Base-by-base conservation (phyloP, 1,140 invertebrate genomes). In the Ostrea denselamellosa region DNA sequence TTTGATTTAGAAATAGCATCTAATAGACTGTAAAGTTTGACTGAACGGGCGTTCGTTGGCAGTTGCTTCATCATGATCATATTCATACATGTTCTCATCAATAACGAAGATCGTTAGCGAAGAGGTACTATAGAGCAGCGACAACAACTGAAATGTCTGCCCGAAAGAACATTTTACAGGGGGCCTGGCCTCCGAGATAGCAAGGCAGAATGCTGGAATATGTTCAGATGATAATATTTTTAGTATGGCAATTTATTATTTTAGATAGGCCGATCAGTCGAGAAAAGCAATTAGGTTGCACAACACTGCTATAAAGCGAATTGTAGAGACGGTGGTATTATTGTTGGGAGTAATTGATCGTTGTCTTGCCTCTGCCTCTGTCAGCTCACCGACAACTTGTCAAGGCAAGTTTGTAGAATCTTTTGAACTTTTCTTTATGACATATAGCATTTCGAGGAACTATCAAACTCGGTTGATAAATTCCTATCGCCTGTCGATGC, bases 191-290 rank as follows among this genome's bases (percentile, higher is more conserved):
- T 77, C 9, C 68, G 9, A 34, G 22, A 77, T 77, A 62, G 17
- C 17, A 19, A 62, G 56, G 17, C 56, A 62, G 14, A 7, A 62
- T 62, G 56, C 17, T 62, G 34, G 34, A 19, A 62, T 19, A 17
- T n/a, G 17, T n/a, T 19, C 56, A 62, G n/a, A 62, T 62, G n/a
- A 62, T 62, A 62, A 62, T 62, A 62, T 62, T n/a, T 62, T 19
- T 62, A 62, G 56, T 19, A 62, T 62, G 56, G 56, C 14, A 62
- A 62, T n/a, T 62, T 62, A 62, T 62, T n/a, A 62, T 62, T 62
- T 62, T 62, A 77, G 58, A 62, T 62, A 62, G 58, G 58, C n/a
- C 12, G 68, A 77, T 77, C 68, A 77, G 14, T 34, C 22, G 25
- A 44, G 68, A 34, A 28, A 77, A 77, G 34, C 22, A 25, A 77